Conservation (phyloP, 2,113 vertebrate species). For the Centropus bengalensis region DNA sequence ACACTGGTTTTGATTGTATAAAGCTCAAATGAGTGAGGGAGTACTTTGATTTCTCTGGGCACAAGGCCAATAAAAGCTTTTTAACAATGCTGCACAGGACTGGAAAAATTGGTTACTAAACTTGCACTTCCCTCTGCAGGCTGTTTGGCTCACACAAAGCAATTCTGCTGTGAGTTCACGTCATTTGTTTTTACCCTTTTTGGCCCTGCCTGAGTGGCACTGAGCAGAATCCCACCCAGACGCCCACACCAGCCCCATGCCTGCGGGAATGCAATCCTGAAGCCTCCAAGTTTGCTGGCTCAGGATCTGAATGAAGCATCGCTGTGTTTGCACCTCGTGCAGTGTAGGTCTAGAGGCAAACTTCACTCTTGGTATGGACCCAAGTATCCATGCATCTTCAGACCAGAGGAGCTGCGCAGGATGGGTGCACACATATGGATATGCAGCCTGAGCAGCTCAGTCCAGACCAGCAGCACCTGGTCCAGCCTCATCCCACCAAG, state of each 20-base stretch:
- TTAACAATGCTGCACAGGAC: constrained; percentile 50
- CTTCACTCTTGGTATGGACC: fast-evolving
- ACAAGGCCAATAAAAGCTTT: constrained; percentile 50
- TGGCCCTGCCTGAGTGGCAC: background rate
- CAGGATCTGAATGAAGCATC: background rate
- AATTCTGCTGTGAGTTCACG: background rate
- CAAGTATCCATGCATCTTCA: fast-evolving
- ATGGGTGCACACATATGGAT: background rate
- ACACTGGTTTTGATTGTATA: constrained; percentile 2
- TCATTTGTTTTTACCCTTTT: background rate
- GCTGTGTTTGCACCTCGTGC: fast-evolving
- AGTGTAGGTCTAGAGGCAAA: background rate
- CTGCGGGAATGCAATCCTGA: fast-evolving
- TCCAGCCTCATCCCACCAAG: background rate
- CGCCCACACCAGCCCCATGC: fast-evolving
- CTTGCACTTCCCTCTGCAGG: constrained; percentile 28
- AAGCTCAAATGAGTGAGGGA: constrained; percentile 17
- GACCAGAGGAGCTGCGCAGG: background rate
- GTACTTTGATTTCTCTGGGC: constrained; percentile 51
- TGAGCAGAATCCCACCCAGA: background rate
- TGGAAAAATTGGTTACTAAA: constrained; percentile 50
- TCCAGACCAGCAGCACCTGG: background rate
- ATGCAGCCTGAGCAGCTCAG: background rate
- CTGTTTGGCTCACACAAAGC: background rate
- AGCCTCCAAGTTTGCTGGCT: background rate